These are phyloP conservation scores for Oscheius sp. DNA, from an alignment of 2,888 invertebrate species.

Conservation along the genomic window DNA sequence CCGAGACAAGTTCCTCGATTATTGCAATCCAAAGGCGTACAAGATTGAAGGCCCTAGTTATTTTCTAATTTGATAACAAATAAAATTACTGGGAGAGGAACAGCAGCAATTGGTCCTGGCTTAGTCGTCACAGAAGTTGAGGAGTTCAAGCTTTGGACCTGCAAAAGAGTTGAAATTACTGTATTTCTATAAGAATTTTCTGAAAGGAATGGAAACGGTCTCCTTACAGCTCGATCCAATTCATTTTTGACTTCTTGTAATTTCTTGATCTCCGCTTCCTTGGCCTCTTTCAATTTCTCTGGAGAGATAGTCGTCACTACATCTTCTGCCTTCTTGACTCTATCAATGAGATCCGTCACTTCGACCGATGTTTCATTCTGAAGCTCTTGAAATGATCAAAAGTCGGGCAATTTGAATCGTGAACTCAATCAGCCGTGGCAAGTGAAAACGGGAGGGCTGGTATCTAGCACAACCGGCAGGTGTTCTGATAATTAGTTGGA, in stretches of 20 bases:
- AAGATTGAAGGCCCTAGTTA: conserved; percentile 21
- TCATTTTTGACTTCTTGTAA: conserved; percentile 20
- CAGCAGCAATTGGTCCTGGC: background rate
- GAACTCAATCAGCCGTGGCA: too few species aligned
- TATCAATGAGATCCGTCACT: background rate
- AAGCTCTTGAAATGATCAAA: too few species aligned
- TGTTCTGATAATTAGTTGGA: too few species aligned
- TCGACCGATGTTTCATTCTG: conserved; percentile 14
- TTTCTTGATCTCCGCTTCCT: background rate
- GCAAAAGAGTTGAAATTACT: background rate
- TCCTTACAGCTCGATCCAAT: conserved; percentile 20
- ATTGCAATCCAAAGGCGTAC: conserved; percentile 56
- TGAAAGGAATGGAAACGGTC: too few species aligned
- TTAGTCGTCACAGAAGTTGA: too few species aligned
- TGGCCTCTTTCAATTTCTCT: background rate
- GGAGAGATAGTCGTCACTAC: background rate
- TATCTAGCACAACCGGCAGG: too few species aligned
- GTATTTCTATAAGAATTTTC: background rate
- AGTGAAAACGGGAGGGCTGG: too few species aligned
- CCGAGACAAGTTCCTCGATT: conserved; percentile 63
- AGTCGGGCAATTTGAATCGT: too few species aligned
- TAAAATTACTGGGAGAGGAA: background rate
- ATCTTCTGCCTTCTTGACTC: conserved; percentile 4
- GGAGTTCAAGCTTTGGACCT: conserved; percentile 5
- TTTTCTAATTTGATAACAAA: background rate